phyloP scores from a whole-genome alignment of 23 tunicate species.

The Trididemnum nubilum region DNA sequence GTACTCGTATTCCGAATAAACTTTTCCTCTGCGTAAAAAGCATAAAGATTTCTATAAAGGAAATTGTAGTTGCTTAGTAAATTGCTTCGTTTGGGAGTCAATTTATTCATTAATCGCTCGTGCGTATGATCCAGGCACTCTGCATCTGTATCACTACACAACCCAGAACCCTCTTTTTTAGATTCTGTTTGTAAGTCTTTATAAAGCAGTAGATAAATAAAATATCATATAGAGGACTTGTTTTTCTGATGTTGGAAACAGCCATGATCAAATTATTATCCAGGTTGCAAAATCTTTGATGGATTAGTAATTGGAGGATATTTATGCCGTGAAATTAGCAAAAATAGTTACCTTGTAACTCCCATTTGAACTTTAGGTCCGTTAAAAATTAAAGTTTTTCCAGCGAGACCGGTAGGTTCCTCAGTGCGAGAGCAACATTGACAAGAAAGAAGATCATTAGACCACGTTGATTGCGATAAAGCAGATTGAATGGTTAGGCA shows the following conservation, averaged over 20 bases:
- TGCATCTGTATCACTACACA: too few relatives aligned
- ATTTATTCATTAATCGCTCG: background rate
- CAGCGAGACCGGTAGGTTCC: slow-evolving; percentile 59
- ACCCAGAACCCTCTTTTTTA: too few relatives aligned
- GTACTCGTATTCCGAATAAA: slow-evolving; percentile 75
- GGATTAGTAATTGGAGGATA: too few relatives aligned
- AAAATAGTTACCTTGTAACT: slow-evolving; percentile 53
- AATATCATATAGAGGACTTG: too few relatives aligned
- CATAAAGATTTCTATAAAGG: too few relatives aligned
- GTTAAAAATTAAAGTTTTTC: slow-evolving; percentile 58
- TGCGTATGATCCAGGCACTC: too few relatives aligned
- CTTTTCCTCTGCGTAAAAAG: slow-evolving; percentile 88
- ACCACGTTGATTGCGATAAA: slow-evolving; percentile 54
- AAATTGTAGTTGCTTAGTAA: background rate
- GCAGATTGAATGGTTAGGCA: slow-evolving; percentile 89
- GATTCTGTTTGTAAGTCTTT: too few relatives aligned
- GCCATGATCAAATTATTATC: too few relatives aligned
- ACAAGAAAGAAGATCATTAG: slow-evolving; percentile 49
- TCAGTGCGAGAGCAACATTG: slow-evolving; percentile 57
- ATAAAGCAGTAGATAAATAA: too few relatives aligned
- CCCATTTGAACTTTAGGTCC: slow-evolving; percentile 87
- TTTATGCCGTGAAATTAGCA: background rate
- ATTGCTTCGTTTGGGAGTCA: background rate
- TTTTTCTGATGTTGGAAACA: too few relatives aligned
- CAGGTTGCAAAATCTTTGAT: too few relatives aligned